Evolutionary conservation across 2,888 invertebrate genomes (phyloP).

Genomic region (Machimus atricapillus): DNA sequence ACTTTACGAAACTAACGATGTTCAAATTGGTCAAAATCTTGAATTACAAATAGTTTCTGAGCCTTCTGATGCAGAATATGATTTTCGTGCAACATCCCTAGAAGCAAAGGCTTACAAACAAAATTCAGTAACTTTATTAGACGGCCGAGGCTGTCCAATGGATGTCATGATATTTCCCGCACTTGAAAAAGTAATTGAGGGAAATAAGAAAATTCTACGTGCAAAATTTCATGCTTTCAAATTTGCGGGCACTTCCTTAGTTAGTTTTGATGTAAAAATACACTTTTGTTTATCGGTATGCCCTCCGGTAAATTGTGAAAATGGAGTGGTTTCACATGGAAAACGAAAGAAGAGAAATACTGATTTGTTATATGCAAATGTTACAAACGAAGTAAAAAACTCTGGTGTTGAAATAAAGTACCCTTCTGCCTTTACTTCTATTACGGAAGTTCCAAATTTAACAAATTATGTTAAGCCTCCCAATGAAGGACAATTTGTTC

Average conservation of each 20-base stretch:
- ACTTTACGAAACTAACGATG: constrained; percentile 69
- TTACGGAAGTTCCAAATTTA: neutral
- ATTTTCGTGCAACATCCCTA: constrained; percentile 79
- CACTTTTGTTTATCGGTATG: constrained; percentile 80
- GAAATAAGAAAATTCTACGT: constrained; percentile 62
- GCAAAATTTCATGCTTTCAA: constrained; percentile 84
- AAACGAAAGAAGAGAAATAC: constrained; percentile 42
- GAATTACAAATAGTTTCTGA: constrained; percentile 69
- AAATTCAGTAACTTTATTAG: constrained; percentile 76
- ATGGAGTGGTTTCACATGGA: constrained; percentile 48
- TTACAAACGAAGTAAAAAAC: neutral
- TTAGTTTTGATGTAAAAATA: constrained; percentile 82
- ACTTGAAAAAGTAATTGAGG: constrained; percentile 59
- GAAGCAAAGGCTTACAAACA: constrained; percentile 80
- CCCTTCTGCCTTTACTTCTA: constrained; percentile 5
- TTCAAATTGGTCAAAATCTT: constrained; percentile 72
- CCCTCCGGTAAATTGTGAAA: constrained; percentile 67
- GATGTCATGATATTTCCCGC: constrained; percentile 68
- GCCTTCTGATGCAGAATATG: constrained; percentile 64
- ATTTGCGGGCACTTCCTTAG: constrained; percentile 83
- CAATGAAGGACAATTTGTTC: neutral
- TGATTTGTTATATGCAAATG: neutral
- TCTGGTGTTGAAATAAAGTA: constrained; percentile 4
- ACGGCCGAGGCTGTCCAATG: constrained; percentile 81
- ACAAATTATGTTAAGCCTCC: neutral